Conservation (phyloP, 2,797 vertebrate species). For the Parambassis ranga region DNA sequence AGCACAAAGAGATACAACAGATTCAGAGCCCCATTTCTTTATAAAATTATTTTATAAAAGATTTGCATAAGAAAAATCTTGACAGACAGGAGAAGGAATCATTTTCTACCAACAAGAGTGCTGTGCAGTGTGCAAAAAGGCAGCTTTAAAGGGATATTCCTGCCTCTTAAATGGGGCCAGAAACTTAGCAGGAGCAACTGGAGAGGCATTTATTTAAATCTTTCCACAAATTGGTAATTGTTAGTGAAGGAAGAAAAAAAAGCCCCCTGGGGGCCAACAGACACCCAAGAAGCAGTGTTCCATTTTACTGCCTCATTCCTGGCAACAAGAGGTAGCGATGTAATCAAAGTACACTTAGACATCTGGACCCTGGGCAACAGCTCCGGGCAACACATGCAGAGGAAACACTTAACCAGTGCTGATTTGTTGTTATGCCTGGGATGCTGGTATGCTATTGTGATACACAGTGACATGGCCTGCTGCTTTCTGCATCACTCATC, state of each 20-base stretch:
- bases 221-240: background rate
- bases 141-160: background rate
- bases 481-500: too few relatives aligned
- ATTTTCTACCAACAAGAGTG: background rate
- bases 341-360: slow-evolving; percentile 28
- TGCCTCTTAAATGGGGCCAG: background rate
- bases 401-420: background rate
- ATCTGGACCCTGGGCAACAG: slow-evolving; percentile 22
- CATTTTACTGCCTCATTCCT: background rate
- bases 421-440: slow-evolving; percentile 14
- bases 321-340: slow-evolving; percentile 2
- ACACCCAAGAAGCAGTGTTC: background rate
- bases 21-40: too few relatives aligned
- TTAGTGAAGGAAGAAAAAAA: background rate
- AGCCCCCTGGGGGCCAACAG: background rate
- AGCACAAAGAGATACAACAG: background rate
- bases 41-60: too few relatives aligned
- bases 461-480: background rate
- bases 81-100: slow-evolving; percentile 24
- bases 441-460: background rate
- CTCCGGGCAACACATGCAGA: slow-evolving; percentile 16
- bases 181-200: background rate
- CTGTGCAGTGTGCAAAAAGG: fast-evolving
- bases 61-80: too few relatives aligned
- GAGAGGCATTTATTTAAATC: background rate